These are phyloP conservation scores for Pristionchus maxplancki DNA, from an alignment of 2,888 invertebrate species.

Conservation along the genomic window DNA sequence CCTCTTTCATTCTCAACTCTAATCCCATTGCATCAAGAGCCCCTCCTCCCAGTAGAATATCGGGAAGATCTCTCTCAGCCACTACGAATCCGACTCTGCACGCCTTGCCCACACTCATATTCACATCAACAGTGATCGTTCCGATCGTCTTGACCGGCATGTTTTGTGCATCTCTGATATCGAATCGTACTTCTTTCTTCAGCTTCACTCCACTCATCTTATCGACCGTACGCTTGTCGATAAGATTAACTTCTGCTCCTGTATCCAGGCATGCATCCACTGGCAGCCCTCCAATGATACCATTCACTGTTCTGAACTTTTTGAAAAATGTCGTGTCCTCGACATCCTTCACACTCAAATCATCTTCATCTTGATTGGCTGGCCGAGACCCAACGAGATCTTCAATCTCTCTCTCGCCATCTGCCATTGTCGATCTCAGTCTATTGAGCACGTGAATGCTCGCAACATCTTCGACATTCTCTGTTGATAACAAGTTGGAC, in stretches of 20 bases:
- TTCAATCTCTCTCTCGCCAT: neutral
- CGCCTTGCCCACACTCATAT: neutral
- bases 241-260: neutral
- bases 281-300: neutral
- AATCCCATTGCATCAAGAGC: neutral
- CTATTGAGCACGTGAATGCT: neutral
- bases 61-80: neutral
- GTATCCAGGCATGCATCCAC: conserved; percentile 12
- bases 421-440: no score
- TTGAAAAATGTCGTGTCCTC: neutral
- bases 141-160: neutral
- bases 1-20: neutral
- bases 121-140: neutral
- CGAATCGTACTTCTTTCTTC: neutral
- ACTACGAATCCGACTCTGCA: neutral
- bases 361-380: neutral
- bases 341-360: neutral
- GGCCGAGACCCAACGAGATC: no score
- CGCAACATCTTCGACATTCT: no score
- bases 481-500: no score
- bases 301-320: neutral
- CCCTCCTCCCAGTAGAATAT: neutral
- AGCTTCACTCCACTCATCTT: neutral
- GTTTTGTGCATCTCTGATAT: neutral
- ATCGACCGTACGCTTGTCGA: neutral